These are phyloP conservation scores for Nezara viridula DNA, from an alignment of 2,888 invertebrate species.

Conservation along the genomic window DNA sequence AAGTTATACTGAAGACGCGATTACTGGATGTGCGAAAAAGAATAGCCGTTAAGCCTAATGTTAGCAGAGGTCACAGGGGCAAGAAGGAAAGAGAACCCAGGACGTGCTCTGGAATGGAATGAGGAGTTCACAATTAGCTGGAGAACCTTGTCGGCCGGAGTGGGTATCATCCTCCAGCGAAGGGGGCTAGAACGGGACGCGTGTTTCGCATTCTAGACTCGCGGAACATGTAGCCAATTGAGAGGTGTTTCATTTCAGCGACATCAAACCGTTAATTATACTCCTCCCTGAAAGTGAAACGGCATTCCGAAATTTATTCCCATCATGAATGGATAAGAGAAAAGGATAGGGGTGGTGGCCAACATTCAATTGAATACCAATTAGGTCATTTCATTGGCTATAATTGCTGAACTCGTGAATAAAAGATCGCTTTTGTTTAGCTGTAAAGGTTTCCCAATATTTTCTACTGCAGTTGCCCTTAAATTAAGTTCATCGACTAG, in stretches of 20 bases:
- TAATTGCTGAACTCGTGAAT: neutral
- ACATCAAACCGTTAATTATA: neutral
- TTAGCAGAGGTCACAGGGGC: neutral
- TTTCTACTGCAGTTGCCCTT: neutral
- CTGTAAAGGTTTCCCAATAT: neutral
- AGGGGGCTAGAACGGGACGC: neutral
- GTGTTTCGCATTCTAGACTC: neutral
- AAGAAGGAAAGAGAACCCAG: neutral
- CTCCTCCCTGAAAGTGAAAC: neutral
- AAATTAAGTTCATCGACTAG: too few relatives aligned
- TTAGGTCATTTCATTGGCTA: neutral
- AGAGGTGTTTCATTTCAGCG: neutral
- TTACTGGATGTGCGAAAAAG: neutral
- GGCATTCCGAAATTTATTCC: neutral
- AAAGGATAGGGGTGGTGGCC: neutral
- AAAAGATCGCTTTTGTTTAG: neutral
- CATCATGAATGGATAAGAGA: neutral
- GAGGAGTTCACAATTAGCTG: conserved; percentile 8
- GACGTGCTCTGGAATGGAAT: conserved; percentile 6
- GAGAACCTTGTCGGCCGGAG: neutral
- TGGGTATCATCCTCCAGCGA: neutral
- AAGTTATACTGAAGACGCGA: neutral
- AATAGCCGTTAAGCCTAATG: neutral
- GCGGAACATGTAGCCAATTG: neutral
- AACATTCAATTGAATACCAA: neutral